phyloP scores from a whole-genome alignment of 2,113 vertebrate species.

The Eolophus roseicapilla region DNA sequence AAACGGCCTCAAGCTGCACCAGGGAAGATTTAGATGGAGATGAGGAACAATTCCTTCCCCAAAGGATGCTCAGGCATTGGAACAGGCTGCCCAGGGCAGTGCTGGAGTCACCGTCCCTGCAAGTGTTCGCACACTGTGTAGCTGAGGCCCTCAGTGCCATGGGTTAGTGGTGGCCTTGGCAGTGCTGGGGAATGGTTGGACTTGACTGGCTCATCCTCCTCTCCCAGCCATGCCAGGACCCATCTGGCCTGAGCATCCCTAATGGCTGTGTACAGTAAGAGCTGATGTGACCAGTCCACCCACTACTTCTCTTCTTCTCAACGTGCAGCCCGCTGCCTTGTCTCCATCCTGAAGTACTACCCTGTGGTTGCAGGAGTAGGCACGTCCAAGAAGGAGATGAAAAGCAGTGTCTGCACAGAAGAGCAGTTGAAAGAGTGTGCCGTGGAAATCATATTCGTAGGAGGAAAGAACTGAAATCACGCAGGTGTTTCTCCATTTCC shows the following conservation, averaged over 20 bases:
- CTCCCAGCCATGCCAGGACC: not conserved
- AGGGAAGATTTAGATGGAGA: too few species aligned
- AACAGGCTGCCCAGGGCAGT: too few species aligned
- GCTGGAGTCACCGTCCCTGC: too few species aligned
- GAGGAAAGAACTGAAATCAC: not conserved
- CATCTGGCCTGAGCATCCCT: not conserved
- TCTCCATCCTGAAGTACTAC: not conserved
- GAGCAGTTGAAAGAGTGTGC: not conserved
- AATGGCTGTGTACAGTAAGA: rapidly evolving
- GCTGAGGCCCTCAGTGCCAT: too few species aligned
- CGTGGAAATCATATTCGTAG: slow-evolving; percentile 6
- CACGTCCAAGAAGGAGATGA: not conserved
- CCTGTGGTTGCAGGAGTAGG: not conserved
- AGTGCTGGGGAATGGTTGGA: not conserved
- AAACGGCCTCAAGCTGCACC: too few species aligned
- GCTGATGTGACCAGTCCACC: not conserved
- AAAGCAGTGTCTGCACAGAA: not conserved
- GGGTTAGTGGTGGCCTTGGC: too few species aligned
- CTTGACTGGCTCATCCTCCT: not conserved
- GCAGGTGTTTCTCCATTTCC: slow-evolving; percentile 46
- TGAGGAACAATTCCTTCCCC: too few species aligned
- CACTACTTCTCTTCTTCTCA: not conserved
- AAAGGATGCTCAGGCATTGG: too few species aligned
- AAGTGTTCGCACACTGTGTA: too few species aligned
- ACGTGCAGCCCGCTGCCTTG: not conserved